phyloP scores from a whole-genome alignment of 2,797 vertebrate species.

The Eulemur mongoz region DNA sequence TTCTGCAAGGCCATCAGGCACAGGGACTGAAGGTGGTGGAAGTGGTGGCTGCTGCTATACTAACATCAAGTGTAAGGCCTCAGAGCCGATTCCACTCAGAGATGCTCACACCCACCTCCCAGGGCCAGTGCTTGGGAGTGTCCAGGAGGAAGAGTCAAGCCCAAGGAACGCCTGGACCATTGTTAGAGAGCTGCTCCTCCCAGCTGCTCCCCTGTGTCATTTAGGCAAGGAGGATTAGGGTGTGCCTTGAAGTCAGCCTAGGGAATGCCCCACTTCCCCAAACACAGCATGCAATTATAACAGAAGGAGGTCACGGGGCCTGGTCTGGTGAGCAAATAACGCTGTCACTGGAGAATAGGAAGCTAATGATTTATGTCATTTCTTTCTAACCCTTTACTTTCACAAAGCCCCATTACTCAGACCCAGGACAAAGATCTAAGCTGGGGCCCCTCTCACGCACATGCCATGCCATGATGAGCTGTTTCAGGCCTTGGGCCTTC shows the following conservation, averaged over 20 bases:
- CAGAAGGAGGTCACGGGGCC: slow-evolving; percentile 44
- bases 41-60: background rate
- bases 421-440: slow-evolving; percentile 41
- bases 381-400: slow-evolving; percentile 33
- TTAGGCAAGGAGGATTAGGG: slow-evolving; percentile 59
- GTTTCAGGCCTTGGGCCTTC: background rate
- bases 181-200: slow-evolving; percentile 63
- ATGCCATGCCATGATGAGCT: background rate
- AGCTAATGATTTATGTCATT: slow-evolving; percentile 67
- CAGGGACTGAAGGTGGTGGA: background rate
- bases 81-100: background rate
- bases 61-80: background rate
- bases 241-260: slow-evolving; percentile 47
- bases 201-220: slow-evolving; percentile 30
- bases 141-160: slow-evolving; percentile 56
- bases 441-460: background rate
- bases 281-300: slow-evolving; percentile 14
- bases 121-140: background rate
- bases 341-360: slow-evolving; percentile 25
- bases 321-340: slow-evolving; percentile 54
- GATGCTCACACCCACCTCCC: background rate
- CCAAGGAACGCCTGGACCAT: slow-evolving; percentile 30
- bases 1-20: background rate
- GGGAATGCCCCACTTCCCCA: slow-evolving; percentile 57
- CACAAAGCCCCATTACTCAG: slow-evolving; percentile 60